Conservation (phyloP, 2,797 vertebrate species). For the Melanotaenia nigrans region DNA sequence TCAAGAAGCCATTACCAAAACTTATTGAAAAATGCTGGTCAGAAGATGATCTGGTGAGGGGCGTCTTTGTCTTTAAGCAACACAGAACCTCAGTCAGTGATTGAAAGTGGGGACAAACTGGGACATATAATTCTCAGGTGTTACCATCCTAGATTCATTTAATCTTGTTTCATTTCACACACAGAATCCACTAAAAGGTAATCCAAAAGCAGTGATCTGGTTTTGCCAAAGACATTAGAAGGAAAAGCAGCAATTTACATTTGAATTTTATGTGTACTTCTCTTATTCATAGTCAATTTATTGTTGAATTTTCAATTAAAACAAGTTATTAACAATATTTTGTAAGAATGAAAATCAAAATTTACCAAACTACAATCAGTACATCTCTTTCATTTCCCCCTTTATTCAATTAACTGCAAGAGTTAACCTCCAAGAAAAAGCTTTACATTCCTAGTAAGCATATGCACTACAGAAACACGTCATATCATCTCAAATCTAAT, state of each 20-base stretch:
- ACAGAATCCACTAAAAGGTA: too few species aligned
- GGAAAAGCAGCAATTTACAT: too few species aligned
- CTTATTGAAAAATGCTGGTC: conserved; percentile 99
- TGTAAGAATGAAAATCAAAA: too few species aligned
- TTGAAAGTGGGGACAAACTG: neutral
- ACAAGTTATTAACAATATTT: too few species aligned
- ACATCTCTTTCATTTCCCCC: neutral
- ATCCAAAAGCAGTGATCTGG: too few species aligned
- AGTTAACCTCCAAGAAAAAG: neutral
- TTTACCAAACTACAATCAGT: neutral
- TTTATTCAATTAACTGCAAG: neutral
- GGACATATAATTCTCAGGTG: too few species aligned
- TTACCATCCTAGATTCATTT: too few species aligned
- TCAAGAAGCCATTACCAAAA: conserved; percentile 98
- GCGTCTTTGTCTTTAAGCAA: conserved; percentile 9
- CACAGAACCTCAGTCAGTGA: conserved; percentile 1
- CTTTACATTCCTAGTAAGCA: neutral
- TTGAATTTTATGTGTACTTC: too few species aligned
- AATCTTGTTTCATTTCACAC: too few species aligned
- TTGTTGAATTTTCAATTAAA: too few species aligned
- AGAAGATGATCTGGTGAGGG: conserved; percentile 95
- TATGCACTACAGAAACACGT: neutral
- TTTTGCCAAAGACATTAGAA: too few species aligned
- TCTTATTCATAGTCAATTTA: too few species aligned
- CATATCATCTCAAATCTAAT: neutral